Evolutionary conservation across 2,113 vertebrate genomes (phyloP).

Genomic region (Mormyrus lacerda): DNA sequence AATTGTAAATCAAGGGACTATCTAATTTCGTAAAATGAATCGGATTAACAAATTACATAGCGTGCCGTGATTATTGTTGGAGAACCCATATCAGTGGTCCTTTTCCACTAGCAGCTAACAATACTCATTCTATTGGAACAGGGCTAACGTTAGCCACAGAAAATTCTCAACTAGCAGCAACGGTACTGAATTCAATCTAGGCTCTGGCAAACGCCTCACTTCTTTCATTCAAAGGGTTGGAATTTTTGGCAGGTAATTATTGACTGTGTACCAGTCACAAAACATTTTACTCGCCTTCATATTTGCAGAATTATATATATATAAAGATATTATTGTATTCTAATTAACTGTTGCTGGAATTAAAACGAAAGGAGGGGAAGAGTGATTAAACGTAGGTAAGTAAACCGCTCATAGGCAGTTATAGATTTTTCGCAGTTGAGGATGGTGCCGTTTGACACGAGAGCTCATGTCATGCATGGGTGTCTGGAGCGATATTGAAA

Average conservation of each 20-base stretch:
- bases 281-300: background rate
- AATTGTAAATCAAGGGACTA: constrained; percentile 49
- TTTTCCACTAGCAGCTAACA: constrained; percentile 41
- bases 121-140: constrained; percentile 47
- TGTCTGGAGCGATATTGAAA: constrained; percentile 15
- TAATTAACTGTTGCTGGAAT: constrained; percentile 25
- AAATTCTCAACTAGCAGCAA: constrained; percentile 37
- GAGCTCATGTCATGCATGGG: constrained; percentile 23
- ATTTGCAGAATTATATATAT: background rate
- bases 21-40: constrained; percentile 61
- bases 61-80: constrained; percentile 55
- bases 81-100: constrained; percentile 52
- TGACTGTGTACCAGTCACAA: constrained; percentile 27
- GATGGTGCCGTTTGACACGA: constrained; percentile 12
- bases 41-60: constrained; percentile 48
- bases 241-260: constrained; percentile 65
- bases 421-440: background rate
- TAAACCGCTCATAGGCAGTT: constrained; percentile 22
- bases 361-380: constrained; percentile 28
- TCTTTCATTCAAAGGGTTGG: constrained; percentile 59
- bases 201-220: constrained; percentile 47
- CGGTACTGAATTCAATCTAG: constrained; percentile 41
- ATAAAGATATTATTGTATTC: background rate
- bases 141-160: constrained; percentile 48
- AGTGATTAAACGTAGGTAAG: constrained; percentile 46